Conservation (phyloP, 1,140 invertebrate genomes). For the Aphelenchoides avenae region DNA sequence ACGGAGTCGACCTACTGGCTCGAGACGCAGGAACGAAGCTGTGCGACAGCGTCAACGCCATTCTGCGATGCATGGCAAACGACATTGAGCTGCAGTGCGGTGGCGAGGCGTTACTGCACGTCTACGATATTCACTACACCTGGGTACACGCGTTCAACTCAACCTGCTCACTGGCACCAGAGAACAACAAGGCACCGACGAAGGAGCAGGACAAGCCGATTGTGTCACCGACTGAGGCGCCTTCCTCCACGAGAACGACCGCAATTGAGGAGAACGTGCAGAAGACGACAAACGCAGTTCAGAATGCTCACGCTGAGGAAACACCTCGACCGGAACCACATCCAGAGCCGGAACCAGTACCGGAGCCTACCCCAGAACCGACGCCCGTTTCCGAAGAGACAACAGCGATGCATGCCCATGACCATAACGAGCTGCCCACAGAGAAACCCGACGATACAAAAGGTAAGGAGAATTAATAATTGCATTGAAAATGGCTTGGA, state of each 20-base stretch:
- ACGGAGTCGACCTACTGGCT: slow-evolving; percentile 40
- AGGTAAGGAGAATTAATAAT: too few species aligned
- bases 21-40: slow-evolving; percentile 32
- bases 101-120: slow-evolving; percentile 52
- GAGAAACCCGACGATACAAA: too few species aligned
- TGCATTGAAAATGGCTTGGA: too few species aligned
- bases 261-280: neutral
- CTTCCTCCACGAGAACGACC: neutral
- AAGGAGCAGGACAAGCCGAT: neutral
- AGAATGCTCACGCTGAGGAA: neutral
- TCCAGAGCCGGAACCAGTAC: slow-evolving; percentile 3
- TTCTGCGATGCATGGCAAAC: slow-evolving; percentile 40
- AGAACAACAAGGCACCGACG: slow-evolving; percentile 18
- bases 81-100: slow-evolving; percentile 40
- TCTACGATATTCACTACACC: slow-evolving; percentile 49
- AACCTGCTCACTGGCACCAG: neutral
- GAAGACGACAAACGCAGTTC: neutral
- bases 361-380: neutral
- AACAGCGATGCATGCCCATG: too few species aligned
- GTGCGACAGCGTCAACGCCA: slow-evolving; percentile 37
- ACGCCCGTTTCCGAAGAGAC: too few species aligned
- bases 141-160: slow-evolving; percentile 34
- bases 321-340: neutral
- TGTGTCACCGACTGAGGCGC: neutral
- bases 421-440: too few species aligned